Percentiles rank a stretch among this genome's conserved stretches.
Evolutionary conservation across 2,113 vertebrate genomes (phyloP).

Genomic region (Microtus montanus): DNA sequence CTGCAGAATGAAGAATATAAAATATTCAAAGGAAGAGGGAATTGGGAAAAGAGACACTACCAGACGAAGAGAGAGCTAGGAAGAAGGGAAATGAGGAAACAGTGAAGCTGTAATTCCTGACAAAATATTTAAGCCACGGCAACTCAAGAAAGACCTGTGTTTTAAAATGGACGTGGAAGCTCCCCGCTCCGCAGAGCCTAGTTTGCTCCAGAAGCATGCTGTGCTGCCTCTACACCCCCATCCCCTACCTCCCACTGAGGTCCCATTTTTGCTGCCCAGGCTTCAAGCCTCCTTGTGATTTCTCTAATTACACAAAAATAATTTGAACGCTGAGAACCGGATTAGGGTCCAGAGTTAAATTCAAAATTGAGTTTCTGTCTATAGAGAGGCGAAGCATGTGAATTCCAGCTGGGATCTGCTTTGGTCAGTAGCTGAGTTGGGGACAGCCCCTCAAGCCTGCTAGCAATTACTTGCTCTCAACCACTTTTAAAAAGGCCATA

Average conservation of each 20-base stretch:
- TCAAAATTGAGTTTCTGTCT: constrained; percentile 36
- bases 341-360: constrained; percentile 6
- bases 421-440: constrained; percentile 20
- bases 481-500: constrained; percentile 81
- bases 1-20: background rate
- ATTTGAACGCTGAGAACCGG: constrained; percentile 54
- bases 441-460: constrained; percentile 76
- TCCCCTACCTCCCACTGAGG: background rate
- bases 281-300: background rate
- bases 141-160: background rate
- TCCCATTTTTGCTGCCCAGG: background rate
- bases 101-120: background rate
- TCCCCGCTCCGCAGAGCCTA: background rate
- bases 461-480: constrained; percentile 84
- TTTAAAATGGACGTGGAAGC: constrained; percentile 25
- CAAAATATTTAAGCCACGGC: background rate
- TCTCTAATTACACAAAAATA: constrained; percentile 39
- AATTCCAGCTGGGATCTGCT: background rate
- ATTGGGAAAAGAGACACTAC: background rate
- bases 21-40: background rate
- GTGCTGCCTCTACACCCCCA: too few relatives aligned
- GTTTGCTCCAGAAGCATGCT: background rate
- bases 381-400: constrained; percentile 23
- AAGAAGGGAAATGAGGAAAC: background rate
- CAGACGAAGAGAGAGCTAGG: background rate